Evolutionary conservation across 2,888 invertebrate species (phyloP), one percentile per base, ranked within the genome.

Genomic region (Aphodius granarius): DNA sequence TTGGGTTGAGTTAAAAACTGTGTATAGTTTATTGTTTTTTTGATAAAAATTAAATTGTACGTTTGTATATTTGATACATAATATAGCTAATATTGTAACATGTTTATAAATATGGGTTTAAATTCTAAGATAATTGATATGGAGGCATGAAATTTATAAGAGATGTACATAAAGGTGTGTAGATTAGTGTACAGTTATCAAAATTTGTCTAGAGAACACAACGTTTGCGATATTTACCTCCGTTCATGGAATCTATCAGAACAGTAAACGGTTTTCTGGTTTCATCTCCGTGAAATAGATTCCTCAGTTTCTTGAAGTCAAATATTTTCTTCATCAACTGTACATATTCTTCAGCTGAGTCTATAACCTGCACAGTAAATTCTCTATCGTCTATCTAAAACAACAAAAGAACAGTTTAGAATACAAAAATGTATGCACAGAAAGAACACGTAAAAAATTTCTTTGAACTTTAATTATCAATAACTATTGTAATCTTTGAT

Each of bases 321-420:
- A 99, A 99, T 80, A 99, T 98, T 82, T 94, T 93, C 87, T 97
- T 96, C 98, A 99, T 98, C 79, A 95, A 91, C 0, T 90, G 88
- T 0, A 96, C 91, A 85, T 99, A 99, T 85, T 97, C 95, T 16
- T 91, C 89, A 0, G 98, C 97, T 0, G 97, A 91, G 87, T 99
- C 98, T 73, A 99, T 92, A 0, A 99, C 92, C 85, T 97, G 95
- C 3, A 98, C 95, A 0, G 90, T 90, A 85, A 97, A 97, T 71
- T 90, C 88, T 18, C 89, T 89, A 62, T 91, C 93, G 79, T 94
- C 93, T 15, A 95, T 90, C 91, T 94, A 84, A 16, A 87, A 83
- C 79, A 80, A 65, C 62, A 71, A 21, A 23, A 19, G 5, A 17
- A 71, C 21, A 13, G 20, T 18, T 63, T 72, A n/a, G n/a, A n/a